Conservation (phyloP, 2,797 vertebrate genomes). For the Miichthys miiuy region DNA sequence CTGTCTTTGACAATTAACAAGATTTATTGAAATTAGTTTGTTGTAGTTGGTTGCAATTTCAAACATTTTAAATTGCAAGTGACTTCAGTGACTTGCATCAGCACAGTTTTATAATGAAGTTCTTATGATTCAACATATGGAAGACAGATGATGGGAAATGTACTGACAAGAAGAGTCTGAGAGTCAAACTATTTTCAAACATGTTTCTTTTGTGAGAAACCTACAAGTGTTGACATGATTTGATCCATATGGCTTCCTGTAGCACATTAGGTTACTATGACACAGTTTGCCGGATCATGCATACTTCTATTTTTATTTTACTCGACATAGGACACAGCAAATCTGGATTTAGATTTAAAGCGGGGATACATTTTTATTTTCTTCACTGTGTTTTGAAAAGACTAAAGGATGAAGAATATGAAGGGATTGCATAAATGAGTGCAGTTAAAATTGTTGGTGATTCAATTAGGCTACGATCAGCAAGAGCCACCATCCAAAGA, state of each 20-base stretch:
- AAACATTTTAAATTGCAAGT: neutral
- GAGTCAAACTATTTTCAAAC: conserved; percentile 5
- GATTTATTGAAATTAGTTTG: neutral
- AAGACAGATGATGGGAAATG: conserved; percentile 17
- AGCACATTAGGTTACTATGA: conserved; percentile 19
- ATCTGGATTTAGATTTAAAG: no score
- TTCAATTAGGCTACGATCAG: neutral
- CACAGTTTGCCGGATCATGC: neutral
- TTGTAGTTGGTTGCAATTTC: neutral
- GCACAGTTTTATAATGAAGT: no score
- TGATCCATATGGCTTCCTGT: conserved; percentile 25
- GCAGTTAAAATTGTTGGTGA: neutral
- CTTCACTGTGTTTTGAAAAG: no score
- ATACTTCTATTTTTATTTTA: neutral
- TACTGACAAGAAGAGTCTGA: neutral
- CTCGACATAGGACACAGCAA: no score
- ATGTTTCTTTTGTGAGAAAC: conserved; percentile 18
- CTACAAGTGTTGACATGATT: conserved; percentile 36
- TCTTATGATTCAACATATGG: conserved; percentile 13
- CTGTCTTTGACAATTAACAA: neutral
- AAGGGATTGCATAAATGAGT: neutral
- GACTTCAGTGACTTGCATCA: neutral
- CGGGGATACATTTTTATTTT: no score
- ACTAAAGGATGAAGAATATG: neutral
- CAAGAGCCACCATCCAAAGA: neutral